A percentile compares a stretch with the other conserved stretches of the same genome.
Evolutionary conservation across 2,113 vertebrate species (phyloP).

Genomic region (Stegostoma tigrinum): DNA sequence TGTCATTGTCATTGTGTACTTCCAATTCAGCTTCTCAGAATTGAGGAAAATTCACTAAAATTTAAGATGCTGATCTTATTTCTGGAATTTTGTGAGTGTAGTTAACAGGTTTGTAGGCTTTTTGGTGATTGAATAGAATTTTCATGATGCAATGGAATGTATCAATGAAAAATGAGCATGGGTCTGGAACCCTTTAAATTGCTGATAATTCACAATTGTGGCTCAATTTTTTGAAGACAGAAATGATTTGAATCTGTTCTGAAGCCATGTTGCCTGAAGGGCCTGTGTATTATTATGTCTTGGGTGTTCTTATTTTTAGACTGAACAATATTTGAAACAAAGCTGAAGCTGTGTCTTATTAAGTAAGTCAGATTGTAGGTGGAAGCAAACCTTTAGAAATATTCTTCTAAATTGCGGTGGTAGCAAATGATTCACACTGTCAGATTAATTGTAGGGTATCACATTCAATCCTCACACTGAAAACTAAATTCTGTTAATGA

Average conservation of each 20-base stretch:
- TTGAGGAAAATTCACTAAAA: background rate
- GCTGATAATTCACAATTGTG: background rate
- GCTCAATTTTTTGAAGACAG: background rate
- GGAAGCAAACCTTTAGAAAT: background rate
- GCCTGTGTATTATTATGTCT: background rate
- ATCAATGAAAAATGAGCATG: background rate
- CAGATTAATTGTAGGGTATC: conserved; percentile 18
- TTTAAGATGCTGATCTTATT: background rate
- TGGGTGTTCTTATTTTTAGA: background rate
- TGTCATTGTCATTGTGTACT: background rate
- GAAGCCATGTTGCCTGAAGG: background rate
- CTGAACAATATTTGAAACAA: conserved; percentile 1
- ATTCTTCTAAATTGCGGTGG: background rate
- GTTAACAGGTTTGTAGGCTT: background rate
- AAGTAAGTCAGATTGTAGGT: background rate
- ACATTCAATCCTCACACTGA: background rate
- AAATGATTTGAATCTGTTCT: background rate
- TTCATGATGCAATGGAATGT: background rate
- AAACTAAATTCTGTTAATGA: conserved; percentile 8
- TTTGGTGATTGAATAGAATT: background rate
- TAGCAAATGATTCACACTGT: conserved; percentile 11
- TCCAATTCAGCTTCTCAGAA: background rate
- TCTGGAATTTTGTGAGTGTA: background rate
- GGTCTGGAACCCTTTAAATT: background rate
- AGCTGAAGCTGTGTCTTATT: background rate